A percentile compares a stretch with the other conserved stretches of the same genome.
phyloP scores from a whole-genome alignment of 2,797 vertebrate genomes.

The Pangasius larnaudii region DNA sequence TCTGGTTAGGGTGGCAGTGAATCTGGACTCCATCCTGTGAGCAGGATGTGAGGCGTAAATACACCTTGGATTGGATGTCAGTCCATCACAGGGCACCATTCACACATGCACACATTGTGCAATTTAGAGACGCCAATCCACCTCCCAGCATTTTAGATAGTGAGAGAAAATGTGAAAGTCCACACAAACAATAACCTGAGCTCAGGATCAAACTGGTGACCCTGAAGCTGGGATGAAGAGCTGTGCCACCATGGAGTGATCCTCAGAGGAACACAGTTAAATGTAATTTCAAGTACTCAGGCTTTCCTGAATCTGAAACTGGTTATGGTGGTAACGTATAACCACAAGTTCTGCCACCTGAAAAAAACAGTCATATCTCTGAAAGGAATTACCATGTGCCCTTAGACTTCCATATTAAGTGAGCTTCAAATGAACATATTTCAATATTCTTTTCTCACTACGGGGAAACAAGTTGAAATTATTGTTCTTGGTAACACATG shows the following conservation, averaged over 20 bases:
- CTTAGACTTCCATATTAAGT: neutral
- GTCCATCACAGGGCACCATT: neutral
- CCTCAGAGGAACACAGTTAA: neutral
- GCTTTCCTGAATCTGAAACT: neutral
- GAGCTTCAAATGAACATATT: neutral
- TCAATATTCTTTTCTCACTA: neutral
- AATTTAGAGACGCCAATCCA: neutral
- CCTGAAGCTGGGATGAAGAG: neutral
- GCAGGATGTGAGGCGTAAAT: too few relatives aligned
- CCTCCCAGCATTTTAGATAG: neutral
- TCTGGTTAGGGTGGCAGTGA: neutral
- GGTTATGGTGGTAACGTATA: neutral
- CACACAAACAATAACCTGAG: neutral
- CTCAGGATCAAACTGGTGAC: neutral
- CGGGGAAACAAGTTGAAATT: neutral
- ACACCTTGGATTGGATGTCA: neutral
- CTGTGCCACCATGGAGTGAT: neutral
- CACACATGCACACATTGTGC: neutral
- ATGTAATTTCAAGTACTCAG: neutral
- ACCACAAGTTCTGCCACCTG: neutral
- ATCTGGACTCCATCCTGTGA: neutral
- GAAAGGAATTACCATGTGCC: too few relatives aligned
- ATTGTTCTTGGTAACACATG: neutral
- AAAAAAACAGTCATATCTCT: neutral
- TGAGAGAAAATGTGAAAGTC: neutral